Percentiles rank a stretch among this genome's conserved stretches.
Evolutionary conservation across 2,888 invertebrate species (phyloP).

Genomic region (Cosmia trapezina): DNA sequence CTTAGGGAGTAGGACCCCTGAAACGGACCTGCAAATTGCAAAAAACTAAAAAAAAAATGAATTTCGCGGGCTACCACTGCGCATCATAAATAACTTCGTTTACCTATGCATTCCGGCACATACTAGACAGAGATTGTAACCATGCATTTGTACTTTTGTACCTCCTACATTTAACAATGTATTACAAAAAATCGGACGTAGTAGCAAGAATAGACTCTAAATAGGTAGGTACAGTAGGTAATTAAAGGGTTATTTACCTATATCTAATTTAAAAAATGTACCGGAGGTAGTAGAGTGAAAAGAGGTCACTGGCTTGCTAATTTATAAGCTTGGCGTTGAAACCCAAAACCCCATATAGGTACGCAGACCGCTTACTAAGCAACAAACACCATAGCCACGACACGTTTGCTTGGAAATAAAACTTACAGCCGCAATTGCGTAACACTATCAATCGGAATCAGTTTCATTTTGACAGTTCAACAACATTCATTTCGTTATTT

Average conservation of each 20-base stretch:
- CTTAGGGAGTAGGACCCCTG: too few species aligned
- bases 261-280: constrained; percentile 39
- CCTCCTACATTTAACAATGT: neutral
- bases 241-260: neutral
- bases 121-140: neutral
- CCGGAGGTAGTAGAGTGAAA: constrained; percentile 46
- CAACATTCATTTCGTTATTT: too few species aligned
- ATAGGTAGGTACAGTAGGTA: neutral
- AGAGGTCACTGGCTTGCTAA: constrained; percentile 64
- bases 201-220: neutral
- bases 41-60: too few species aligned
- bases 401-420: constrained; percentile 16
- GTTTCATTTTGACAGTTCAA: too few species aligned
- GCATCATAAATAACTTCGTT: too few species aligned
- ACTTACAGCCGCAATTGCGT: neutral
- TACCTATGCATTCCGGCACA: neutral
- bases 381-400: constrained; percentile 6
- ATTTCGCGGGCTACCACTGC: too few species aligned
- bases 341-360: constrained; percentile 47
- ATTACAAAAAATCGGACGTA: neutral
- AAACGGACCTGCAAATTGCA: too few species aligned
- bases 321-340: constrained; percentile 57
- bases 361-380: constrained; percentile 7
- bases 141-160: neutral
- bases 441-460: too few species aligned